phyloP scores from a whole-genome alignment of 2,888 invertebrate species.

The Spialia ferax region DNA sequence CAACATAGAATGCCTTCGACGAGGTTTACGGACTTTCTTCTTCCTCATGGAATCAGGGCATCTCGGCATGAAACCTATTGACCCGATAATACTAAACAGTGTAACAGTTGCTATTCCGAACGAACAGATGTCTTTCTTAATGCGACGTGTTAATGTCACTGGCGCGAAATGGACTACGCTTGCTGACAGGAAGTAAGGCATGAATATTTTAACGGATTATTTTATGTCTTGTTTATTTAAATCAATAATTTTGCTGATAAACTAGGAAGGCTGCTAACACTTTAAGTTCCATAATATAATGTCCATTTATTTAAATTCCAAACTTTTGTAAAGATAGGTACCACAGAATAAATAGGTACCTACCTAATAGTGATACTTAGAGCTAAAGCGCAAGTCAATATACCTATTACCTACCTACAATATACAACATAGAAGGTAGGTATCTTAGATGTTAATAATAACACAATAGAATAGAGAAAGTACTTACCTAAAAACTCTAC shows the following conservation, averaged over 20 bases:
- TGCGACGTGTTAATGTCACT: constrained; percentile 74
- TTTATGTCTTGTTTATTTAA: neutral
- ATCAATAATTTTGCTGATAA: neutral
- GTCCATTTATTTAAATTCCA: neutral
- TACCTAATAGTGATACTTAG: neutral
- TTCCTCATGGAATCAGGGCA: constrained; percentile 74
- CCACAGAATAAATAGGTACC: too few species aligned
- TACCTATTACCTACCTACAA: too few species aligned
- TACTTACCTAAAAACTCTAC: too few species aligned
- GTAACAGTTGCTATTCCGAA: constrained; percentile 69
- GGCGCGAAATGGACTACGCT: constrained; percentile 78
- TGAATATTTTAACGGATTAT: neutral
- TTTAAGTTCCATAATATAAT: neutral
- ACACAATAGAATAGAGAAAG: too few species aligned
- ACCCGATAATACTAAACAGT: constrained; percentile 71
- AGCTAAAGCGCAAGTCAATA: neutral
- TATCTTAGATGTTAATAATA: too few species aligned
- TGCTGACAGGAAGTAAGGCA: constrained; percentile 64
- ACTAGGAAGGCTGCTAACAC: neutral
- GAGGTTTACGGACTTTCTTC: constrained; percentile 75
- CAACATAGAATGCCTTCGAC: constrained; percentile 71
- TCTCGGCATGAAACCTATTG: constrained; percentile 72
- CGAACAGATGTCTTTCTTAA: constrained; percentile 66
- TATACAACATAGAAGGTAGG: too few species aligned
- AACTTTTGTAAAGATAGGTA: too few species aligned